phyloP scores from a whole-genome alignment of 2,797 vertebrate species.

The Bovichtus diacanthus region DNA sequence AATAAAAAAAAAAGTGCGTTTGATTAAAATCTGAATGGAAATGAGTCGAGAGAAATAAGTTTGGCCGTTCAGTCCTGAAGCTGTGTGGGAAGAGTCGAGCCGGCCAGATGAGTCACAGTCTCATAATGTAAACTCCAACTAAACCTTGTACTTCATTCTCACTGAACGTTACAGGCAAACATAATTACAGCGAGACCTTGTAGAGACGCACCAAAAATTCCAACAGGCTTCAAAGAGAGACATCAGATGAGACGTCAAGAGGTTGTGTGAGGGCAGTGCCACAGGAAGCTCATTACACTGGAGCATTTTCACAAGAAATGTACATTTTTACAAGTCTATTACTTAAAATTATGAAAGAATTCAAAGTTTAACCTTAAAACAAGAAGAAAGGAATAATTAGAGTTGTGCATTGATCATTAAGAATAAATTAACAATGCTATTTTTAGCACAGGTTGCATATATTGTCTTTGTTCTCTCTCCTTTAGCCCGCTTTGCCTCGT shows the following conservation, averaged over 20 bases:
- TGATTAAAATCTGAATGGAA: conserved; percentile 29
- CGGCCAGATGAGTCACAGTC: conserved; percentile 56
- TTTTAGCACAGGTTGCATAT: too few relatives aligned
- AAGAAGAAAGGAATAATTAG: not conserved
- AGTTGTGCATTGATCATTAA: not conserved
- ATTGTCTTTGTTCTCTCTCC: not conserved
- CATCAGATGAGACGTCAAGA: conserved; percentile 33
- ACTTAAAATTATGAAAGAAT: too few relatives aligned
- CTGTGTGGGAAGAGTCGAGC: conserved; percentile 48
- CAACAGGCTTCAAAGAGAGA: conserved; percentile 43
- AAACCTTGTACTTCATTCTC: conserved; percentile 34
- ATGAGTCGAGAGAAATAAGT: conserved; percentile 13
- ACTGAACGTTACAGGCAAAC: conserved; percentile 36
- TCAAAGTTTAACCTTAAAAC: not conserved
- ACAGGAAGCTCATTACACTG: conserved; percentile 26
- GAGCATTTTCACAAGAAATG: not conserved
- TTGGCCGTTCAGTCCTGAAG: conserved; percentile 7
- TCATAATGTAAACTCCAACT: conserved; percentile 35
- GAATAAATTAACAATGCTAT: not conserved
- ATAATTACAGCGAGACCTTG: conserved; percentile 55
- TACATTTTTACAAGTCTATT: not conserved
- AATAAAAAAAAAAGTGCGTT: not conserved
- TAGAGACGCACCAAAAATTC: conserved; percentile 22
- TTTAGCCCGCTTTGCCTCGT: not conserved
- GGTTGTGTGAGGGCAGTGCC: conserved; percentile 19